Percentiles rank a stretch among this genome's conserved stretches.
phyloP scores from a whole-genome alignment of 2,113 vertebrate genomes.

The Marcusenius ussheri region DNA sequence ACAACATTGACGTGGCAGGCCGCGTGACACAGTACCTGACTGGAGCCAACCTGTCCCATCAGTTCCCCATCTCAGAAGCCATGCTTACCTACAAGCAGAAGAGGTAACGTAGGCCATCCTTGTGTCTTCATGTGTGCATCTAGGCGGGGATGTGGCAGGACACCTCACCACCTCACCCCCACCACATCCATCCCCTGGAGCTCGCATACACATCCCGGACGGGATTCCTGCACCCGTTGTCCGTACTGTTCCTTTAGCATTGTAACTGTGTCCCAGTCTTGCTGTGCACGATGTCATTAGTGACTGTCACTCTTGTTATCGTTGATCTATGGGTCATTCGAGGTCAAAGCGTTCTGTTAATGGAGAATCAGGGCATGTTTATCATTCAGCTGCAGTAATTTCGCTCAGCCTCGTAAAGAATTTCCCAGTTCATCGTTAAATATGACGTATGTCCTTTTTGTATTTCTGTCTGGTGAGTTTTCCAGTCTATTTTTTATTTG shows the following conservation, averaged over 20 bases:
- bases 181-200: neutral
- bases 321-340: neutral
- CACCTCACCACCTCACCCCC: neutral
- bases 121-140: neutral
- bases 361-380: neutral
- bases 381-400: neutral
- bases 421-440: neutral
- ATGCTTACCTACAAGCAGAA: constrained; percentile 73
- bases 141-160: neutral
- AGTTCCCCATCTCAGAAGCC: constrained; percentile 72
- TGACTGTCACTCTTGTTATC: neutral
- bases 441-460: neutral
- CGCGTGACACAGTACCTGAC: constrained; percentile 57
- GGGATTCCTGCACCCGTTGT: neutral
- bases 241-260: neutral
- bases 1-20: constrained; percentile 50
- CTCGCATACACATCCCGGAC: neutral
- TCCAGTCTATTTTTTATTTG: neutral
- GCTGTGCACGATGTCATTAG: neutral
- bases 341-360: neutral
- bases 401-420: neutral
- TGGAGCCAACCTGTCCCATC: constrained; percentile 67
- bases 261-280: neutral
- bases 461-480: neutral
- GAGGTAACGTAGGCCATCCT: constrained; percentile 36